Evolutionary conservation across 2,113 vertebrate genomes (phyloP), one percentile per base, ranked within the genome.

Genomic region (Chunga burmeisteri): DNA sequence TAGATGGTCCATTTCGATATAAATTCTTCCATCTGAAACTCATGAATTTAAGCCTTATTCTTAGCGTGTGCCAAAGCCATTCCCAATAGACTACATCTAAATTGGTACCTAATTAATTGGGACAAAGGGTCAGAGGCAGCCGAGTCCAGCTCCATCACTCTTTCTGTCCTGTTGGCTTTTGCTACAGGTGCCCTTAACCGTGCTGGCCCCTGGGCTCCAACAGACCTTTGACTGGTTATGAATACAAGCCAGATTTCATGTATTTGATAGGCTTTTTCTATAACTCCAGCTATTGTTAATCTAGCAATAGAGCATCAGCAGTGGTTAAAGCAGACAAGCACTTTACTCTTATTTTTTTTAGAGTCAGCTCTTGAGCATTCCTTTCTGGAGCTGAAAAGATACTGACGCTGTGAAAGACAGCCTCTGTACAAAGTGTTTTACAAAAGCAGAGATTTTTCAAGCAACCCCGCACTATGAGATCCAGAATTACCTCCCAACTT

Each of bases 361-460:
- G 18, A 15, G 12, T 7, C 11, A 6, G 50, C 4, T 58, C 55
- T 38, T 61, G 53, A 81, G 40, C 34, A 3, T 70, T 44, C 55
- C 34, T 56, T 44, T 73, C 56, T 42, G 34, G 53, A 72, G n/a
- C 58, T 32, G 63, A n/a, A 27, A 58, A 34, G 47, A 10, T 4
- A 6, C 42, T 10, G 26, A 59, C 25, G 8, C 1, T 61, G 30
- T 26, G 29, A 5, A 68, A 26, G 53, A 18, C 15, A n/a, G 1
- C 2, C 7, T 42, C 62, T 19, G 23, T 7, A 23, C 0, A 0
- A 0, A 44, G 8, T 2, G 13, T 30, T 66, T 36, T 23, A 27
- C 2, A 7, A 40, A 30, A 42, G 26, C 1, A 36, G 73, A 22
- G 62, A 2, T 34, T 73, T n/a, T 79, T 11, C 61, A 27, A 20